phyloP scores from a whole-genome alignment of 1,140 invertebrate species.

The Notospermus geniculatus region DNA sequence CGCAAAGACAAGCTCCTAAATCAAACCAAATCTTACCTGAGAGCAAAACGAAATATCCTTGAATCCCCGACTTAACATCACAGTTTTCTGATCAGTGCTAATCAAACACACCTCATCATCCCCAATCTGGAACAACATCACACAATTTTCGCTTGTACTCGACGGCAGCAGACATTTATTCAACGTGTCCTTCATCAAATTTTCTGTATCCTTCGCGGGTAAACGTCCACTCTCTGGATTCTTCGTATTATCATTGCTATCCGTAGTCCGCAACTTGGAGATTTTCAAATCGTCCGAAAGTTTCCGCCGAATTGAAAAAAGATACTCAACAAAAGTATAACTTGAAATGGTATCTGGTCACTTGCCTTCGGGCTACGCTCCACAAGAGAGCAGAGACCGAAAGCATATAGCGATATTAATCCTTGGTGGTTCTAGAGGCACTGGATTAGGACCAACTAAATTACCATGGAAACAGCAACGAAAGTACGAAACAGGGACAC shows the following conservation, averaged over 20 bases:
- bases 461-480: too few species aligned
- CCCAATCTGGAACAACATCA: slow-evolving; percentile 88
- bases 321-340: too few species aligned
- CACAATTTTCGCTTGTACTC: slow-evolving; percentile 72
- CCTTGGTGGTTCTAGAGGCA: too few species aligned
- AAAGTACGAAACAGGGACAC: too few species aligned
- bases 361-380: too few species aligned
- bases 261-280: not conserved
- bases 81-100: slow-evolving; percentile 86
- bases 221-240: not conserved
- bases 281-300: too few species aligned
- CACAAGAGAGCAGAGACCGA: too few species aligned
- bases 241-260: slow-evolving; percentile 10
- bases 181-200: not conserved
- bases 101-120: slow-evolving; percentile 82
- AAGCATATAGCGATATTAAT: too few species aligned
- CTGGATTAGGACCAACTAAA: too few species aligned
- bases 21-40: slow-evolving; percentile 59
- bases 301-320: too few species aligned
- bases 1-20: too few species aligned
- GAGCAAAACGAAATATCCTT: slow-evolving; percentile 85
- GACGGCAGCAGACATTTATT: not conserved
- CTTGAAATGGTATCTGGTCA: too few species aligned
- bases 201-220: not conserved
- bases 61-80: slow-evolving; percentile 81